Base-by-base conservation (phyloP, 2,888 invertebrate species). In the Calameuta filiformis region DNA sequence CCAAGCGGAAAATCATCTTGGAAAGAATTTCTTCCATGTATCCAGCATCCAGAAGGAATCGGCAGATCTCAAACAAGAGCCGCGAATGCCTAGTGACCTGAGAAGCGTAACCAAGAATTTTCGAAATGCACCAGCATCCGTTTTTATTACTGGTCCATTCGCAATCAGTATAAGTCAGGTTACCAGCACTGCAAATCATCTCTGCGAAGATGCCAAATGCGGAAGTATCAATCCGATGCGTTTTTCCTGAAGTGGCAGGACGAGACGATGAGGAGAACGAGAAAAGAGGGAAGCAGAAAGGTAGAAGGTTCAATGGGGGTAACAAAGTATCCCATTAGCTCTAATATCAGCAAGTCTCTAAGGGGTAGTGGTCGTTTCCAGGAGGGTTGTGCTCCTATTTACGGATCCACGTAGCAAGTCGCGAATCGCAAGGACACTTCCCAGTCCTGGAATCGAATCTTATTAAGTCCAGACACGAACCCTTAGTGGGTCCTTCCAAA, bases 101-200 rank as follows among this genome's bases (percentile, higher is more conserved):
- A 83, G 83, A 87, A 90, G 90, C 90, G 90, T 89, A 88, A 90
- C 90, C 87, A 78, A 87, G 88, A 89, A 90, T 89, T 87, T 83
- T 80, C 80, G 79, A 79, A 68, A 77, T 79, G 76, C 77, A 77
- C 73, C 69, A 30, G 69, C 79, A 68, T 68, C 76, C 56, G 76
- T 68, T 56, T 81, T 81, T 81, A 81, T 79, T 80, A 77, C 77
- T 76, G 75, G 78, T 78, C 81, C 76, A 80, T 81, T 80, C 81
- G 78, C 79, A 56, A 56, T 56, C 40, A 23, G 40, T 23, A 15
- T 30, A 30, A 23, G 71, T n/a, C 30, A 30, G 11, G 71, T 33
- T 33, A 33, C 12, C 31, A 15, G 31, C 33, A 33, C 15, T 71
- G 71, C 9, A 71, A 71, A 71, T 71, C 30, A 71, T 71, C 33